Conservation (phyloP, 2,113 vertebrate genomes). For the Natator depressus region DNA sequence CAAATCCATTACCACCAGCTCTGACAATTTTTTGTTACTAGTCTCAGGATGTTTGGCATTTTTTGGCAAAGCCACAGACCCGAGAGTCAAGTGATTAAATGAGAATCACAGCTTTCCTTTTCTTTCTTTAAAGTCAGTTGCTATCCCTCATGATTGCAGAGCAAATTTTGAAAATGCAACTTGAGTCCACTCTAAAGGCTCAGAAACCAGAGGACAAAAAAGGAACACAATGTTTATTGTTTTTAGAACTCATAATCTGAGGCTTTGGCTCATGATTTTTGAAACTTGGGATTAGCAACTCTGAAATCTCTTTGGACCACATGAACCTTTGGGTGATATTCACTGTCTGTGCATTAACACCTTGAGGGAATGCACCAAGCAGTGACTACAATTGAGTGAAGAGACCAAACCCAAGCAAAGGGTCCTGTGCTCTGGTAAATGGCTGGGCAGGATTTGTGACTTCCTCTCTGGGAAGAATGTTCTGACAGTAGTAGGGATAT, state of each 20-base stretch:
- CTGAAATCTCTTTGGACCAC: neutral
- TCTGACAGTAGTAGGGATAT: neutral
- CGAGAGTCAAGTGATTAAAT: neutral
- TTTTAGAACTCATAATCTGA: no score
- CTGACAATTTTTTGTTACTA: neutral
- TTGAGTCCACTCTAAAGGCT: neutral
- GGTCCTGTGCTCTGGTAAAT: neutral
- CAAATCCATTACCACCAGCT: fast-evolving
- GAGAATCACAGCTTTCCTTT: neutral
- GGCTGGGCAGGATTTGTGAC: neutral
- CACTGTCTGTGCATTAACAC: neutral
- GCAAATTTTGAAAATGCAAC: neutral
- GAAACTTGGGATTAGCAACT: neutral
- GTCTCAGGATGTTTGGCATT: fast-evolving
- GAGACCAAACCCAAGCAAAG: neutral
- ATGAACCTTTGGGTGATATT: neutral
- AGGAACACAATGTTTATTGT: no score
- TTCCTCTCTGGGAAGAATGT: neutral
- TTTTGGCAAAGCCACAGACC: neutral
- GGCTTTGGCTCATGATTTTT: no score
- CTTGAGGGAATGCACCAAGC: neutral
- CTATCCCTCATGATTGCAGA: neutral
- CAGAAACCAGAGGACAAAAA: neutral
- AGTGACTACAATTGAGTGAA: neutral
- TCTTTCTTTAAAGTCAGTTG: neutral